Evolutionary conservation across 2,888 invertebrate genomes (phyloP).

Genomic region (Myopa tessellatipennis): DNA sequence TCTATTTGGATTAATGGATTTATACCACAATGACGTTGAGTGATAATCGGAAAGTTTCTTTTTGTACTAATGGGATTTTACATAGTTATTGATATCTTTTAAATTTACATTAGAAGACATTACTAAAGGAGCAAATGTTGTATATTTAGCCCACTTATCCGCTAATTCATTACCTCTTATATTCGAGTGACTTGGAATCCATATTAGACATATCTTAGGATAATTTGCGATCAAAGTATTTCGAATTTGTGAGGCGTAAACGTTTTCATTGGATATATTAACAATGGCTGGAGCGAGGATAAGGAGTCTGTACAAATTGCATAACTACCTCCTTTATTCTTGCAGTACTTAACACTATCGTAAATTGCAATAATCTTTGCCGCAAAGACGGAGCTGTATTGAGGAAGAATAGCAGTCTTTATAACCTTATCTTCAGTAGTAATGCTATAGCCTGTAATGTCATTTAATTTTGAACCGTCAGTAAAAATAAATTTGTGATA

Average conservation of each 20-base stretch:
- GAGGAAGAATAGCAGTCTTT: not conserved
- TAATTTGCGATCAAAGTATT: not conserved
- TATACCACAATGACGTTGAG: not conserved
- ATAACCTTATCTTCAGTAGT: not conserved
- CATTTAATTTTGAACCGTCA: conserved; percentile 18
- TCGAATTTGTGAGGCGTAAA: conserved; percentile 2
- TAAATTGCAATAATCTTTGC: conserved; percentile 20
- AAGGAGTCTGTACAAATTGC: conserved; percentile 12
- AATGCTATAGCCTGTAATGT: conserved; percentile 10
- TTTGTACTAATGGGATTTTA: not conserved
- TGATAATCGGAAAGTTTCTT: not conserved
- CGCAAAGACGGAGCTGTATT: not conserved
- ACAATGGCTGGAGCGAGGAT: conserved; percentile 12
- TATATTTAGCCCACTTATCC: conserved; percentile 14
- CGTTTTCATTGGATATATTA: conserved; percentile 11
- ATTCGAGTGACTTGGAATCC: conserved; percentile 10
- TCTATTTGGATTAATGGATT: not conserved
- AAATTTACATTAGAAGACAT: conserved; percentile 4
- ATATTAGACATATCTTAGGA: conserved; percentile 1
- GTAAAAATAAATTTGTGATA: conserved; percentile 1
- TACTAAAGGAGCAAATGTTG: not conserved
- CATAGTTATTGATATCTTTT: not conserved
- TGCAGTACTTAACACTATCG: not conserved
- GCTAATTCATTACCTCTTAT: conserved; percentile 28
- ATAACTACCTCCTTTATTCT: not conserved